Percentiles rank a stretch among this genome's conserved stretches.
Evolutionary conservation across 2,888 invertebrate genomes (phyloP).

Genomic region (Pogonocherus hispidulus): DNA sequence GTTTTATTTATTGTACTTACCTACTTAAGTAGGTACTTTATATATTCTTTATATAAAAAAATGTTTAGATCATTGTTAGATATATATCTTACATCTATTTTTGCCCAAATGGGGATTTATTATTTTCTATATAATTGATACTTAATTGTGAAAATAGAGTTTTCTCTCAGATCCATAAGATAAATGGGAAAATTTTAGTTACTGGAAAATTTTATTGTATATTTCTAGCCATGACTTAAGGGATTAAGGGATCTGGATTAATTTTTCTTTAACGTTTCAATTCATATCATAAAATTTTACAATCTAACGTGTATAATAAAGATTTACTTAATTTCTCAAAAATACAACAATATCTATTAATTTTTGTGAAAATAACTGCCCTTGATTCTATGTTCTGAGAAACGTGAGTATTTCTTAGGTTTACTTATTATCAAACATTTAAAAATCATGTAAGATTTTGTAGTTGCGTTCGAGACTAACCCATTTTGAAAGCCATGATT

Average conservation of each 20-base stretch:
- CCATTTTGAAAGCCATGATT: background rate
- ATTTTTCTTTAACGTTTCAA: background rate
- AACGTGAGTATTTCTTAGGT: background rate
- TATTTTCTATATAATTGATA: background rate
- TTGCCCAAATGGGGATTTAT: too few species aligned
- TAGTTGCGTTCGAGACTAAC: background rate
- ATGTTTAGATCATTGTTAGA: too few species aligned
- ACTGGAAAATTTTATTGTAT: background rate
- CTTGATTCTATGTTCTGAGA: background rate
- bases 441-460: background rate
- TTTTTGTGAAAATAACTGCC: background rate
- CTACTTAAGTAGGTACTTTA: too few species aligned
- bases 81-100: too few species aligned
- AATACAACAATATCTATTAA: background rate
- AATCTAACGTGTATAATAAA: background rate
- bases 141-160: background rate
- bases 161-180: background rate
- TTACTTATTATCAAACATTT: background rate
- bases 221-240: background rate
- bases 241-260: too few species aligned
- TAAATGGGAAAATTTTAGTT: background rate
- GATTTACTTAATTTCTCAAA: background rate
- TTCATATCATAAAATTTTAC: background rate
- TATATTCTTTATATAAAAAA: too few species aligned
- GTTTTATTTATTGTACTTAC: too few species aligned